Conservation (phyloP, 2,113 vertebrate species). For the Dicaeum eximium region DNA sequence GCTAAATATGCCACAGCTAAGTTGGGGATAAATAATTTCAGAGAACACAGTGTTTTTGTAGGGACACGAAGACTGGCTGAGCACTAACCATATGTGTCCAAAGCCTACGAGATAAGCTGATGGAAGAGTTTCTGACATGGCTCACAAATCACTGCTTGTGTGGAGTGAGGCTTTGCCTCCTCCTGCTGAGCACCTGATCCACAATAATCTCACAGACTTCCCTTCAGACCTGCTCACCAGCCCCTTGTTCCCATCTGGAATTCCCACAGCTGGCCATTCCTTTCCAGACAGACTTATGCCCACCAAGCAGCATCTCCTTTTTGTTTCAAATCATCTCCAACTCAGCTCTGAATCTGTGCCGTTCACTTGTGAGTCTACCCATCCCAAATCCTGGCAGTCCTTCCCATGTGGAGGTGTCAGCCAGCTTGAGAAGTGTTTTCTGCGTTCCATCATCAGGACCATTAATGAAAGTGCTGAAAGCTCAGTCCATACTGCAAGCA, state of each 20-base stretch:
- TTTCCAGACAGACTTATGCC: not conserved
- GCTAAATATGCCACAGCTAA: not conserved
- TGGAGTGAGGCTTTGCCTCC: not conserved
- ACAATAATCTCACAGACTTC: not conserved
- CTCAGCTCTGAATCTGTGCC: not conserved
- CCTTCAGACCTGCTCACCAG: not conserved
- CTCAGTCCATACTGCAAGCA: not conserved
- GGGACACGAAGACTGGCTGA: not conserved
- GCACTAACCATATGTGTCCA: not conserved
- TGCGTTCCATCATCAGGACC: not conserved
- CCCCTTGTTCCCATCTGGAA: not conserved
- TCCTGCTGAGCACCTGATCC: not conserved
- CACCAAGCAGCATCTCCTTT: not conserved
- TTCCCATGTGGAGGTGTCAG: not conserved
- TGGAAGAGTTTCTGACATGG: not conserved
- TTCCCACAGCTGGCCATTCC: not conserved
- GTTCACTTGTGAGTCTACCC: not conserved
- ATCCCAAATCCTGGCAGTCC: not conserved
- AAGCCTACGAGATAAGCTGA: not conserved
- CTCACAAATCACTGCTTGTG: not conserved
- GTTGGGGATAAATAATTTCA: not conserved
- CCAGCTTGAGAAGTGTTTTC: constrained; percentile 2
- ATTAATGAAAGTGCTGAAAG: constrained; percentile 28
- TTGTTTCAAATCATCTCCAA: not conserved
- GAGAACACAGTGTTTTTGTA: not conserved